Evolutionary conservation across 2,888 invertebrate genomes (phyloP).

Genomic region (Monochamus alternatus): DNA sequence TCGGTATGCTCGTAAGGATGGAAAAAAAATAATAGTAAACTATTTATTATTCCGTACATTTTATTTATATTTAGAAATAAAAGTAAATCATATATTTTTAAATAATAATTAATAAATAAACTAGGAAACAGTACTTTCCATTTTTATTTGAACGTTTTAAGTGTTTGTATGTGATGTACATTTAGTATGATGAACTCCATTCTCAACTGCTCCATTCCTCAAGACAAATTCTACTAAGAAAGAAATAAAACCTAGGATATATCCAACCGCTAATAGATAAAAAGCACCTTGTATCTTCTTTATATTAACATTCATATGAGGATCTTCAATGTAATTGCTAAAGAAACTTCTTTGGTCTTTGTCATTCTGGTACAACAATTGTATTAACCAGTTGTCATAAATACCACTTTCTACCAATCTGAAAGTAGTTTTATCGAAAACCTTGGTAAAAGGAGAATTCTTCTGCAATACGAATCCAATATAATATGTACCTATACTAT

Average conservation of each 20-base stretch:
- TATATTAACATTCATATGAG: slow-evolving; percentile 42
- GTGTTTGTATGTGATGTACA: no score
- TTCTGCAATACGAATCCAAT: slow-evolving; percentile 53
- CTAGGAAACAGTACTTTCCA: no score
- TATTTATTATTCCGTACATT: no score
- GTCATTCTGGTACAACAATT: slow-evolving; percentile 3
- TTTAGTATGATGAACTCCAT: no score
- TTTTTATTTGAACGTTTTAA: no score
- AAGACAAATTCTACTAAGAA: slow-evolving; percentile 47
- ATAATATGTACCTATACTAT: slow-evolving; percentile 53
- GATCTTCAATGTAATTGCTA: slow-evolving; percentile 38
- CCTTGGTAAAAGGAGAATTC: slow-evolving; percentile 54
- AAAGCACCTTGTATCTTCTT: slow-evolving; percentile 48
- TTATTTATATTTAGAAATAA: no score
- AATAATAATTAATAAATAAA: no score
- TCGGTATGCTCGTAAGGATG: no score
- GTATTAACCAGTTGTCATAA: slow-evolving; percentile 46
- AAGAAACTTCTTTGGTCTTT: slow-evolving; percentile 41
- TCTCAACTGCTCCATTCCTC: neutral
- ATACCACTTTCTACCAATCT: slow-evolving; percentile 55
- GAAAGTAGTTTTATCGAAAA: slow-evolving; percentile 44
- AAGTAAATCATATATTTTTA: no score
- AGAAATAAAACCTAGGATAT: slow-evolving; percentile 41
- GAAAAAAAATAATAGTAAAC: no score
- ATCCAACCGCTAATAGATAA: slow-evolving; percentile 46